A percentile compares a stretch with the other conserved stretches of the same genome.
These are phyloP conservation scores for Eumacrocentrus americanus DNA, from an alignment of 2,888 invertebrate species.

Conservation along the genomic window DNA sequence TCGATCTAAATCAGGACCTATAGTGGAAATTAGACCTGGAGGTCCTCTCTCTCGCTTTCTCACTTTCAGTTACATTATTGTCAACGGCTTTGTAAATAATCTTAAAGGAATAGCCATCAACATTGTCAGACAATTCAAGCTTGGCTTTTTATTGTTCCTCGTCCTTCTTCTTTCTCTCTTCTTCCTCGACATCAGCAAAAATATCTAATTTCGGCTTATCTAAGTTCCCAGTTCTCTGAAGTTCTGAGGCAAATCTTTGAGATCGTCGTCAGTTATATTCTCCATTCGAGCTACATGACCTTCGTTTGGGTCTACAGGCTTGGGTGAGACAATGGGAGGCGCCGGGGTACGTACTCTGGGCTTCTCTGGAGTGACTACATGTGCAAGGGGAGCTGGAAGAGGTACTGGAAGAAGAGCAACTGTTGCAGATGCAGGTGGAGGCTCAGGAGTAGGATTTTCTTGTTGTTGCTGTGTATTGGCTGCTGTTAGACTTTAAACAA, in stretches of 20 bases:
- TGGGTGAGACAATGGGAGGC: neutral
- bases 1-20: conserved; percentile 49
- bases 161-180: conserved; percentile 39
- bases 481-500: conserved; percentile 58
- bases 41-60: conserved; percentile 68
- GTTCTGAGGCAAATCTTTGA: conserved; percentile 80
- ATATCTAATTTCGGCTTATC: conserved; percentile 62
- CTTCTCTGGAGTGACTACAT: neutral
- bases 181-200: conserved; percentile 57
- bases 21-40: conserved; percentile 46
- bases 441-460: conserved; percentile 29
- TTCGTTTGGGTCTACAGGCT: conserved; percentile 54
- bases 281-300: conserved; percentile 68
- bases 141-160: conserved; percentile 54
- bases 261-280: conserved; percentile 78
- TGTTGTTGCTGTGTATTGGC: conserved; percentile 27
- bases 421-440: conserved; percentile 14
- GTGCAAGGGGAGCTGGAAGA: neutral
- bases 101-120: conserved; percentile 83
- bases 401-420: neutral
- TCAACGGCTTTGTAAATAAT: conserved; percentile 81
- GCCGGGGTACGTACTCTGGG: neutral
- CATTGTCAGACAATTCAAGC: conserved; percentile 70
- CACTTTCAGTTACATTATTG: conserved; percentile 72
- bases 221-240: conserved; percentile 80